phyloP scores from a whole-genome alignment of 2,888 invertebrate genomes.

The Spatulosminthurus flaviceps region DNA sequence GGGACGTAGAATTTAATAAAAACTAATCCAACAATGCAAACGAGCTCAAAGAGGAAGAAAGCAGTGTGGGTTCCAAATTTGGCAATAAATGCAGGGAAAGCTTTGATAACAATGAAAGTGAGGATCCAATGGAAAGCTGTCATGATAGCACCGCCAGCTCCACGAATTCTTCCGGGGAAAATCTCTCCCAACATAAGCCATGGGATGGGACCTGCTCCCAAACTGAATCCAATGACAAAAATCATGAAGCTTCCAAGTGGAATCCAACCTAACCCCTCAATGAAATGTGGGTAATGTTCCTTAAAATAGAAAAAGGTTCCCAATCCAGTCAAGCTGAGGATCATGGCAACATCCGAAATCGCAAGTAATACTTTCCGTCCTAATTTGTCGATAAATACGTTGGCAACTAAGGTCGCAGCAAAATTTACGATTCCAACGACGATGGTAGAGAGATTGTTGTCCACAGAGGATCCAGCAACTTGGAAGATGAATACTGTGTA shows the following conservation, averaged over 20 bases:
- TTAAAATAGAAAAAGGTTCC: slow-evolving; percentile 83
- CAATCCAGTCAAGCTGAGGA: slow-evolving; percentile 75
- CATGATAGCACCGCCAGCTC: slow-evolving; percentile 86
- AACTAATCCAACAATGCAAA: slow-evolving; percentile 77
- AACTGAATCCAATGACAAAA: slow-evolving; percentile 86
- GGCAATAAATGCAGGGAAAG: slow-evolving; percentile 76
- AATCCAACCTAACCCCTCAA: slow-evolving; percentile 67
- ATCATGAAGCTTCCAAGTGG: slow-evolving; percentile 84
- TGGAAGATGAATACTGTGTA: slow-evolving; percentile 83
- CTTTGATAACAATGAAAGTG: slow-evolving; percentile 88
- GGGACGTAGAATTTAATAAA: slow-evolving; percentile 88
- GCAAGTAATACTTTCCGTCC: slow-evolving; percentile 90
- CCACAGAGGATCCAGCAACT: slow-evolving; percentile 81
- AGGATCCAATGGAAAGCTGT: slow-evolving; percentile 92
- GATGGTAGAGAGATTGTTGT: slow-evolving; percentile 81
- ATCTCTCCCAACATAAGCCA: slow-evolving; percentile 94
- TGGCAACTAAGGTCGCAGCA: slow-evolving; percentile 85
- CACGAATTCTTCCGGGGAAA: slow-evolving; percentile 83
- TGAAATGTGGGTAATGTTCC: slow-evolving; percentile 46
- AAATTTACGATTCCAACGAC: slow-evolving; percentile 91
- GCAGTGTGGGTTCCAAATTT: slow-evolving; percentile 76
- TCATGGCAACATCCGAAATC: slow-evolving; percentile 82
- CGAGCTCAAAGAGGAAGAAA: slow-evolving; percentile 82
- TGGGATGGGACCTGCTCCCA: slow-evolving; percentile 83
- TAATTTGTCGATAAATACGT: slow-evolving; percentile 84